Evolutionary conservation across 2,888 invertebrate genomes (phyloP), one percentile per base, ranked within the genome.

Genomic region (Drosophila colorata): DNA sequence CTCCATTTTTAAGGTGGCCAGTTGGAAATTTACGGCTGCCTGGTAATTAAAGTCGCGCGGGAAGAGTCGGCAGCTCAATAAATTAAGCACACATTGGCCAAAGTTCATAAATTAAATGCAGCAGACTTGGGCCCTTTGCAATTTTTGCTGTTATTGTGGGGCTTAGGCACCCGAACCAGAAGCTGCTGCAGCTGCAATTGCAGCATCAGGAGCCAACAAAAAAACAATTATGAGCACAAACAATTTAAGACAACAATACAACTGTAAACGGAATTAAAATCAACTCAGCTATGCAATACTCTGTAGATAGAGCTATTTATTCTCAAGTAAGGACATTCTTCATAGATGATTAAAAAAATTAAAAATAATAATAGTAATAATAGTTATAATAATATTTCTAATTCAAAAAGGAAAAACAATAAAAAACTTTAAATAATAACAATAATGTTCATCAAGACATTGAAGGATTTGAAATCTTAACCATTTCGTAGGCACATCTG

Each of bases 71-170:
- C 60, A 58, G 66, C 58, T 73, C 65, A 69, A 74, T 74, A 74
- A 73, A 74, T 74, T 73, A 58, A 73, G 58, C 65, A 65, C 69
- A 69, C 60, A 46, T 57, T 57, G 59, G 25, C 35, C 60, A 61
- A 65, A 69, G 65, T 59, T 65, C 69, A 74, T 74, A 69, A 74
- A 74, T 74, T 60, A 73, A 61, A 51, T 40, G 31, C 47, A 60
- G 48, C 33, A 38, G 65, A 51, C 43, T 41, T 44, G 18, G 28
- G 37, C n/a, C 13, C 40, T 8, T 33, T 59, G 53, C 18, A n/a
- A 28, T 69, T 61, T 20, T 53, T 70, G 46, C 37, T 55, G 37
- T 33, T 55, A 41, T 25, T 68, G 18, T 44, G 46, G 48, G 23
- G 38, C 35, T 65, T 58, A 58, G 55, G 51, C 37, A 46, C 49